A percentile compares a stretch with the other conserved stretches of the same genome.
These are phyloP conservation scores for Rhineura floridana DNA, from an alignment of 2,113 vertebrate species.

Conservation along the genomic window DNA sequence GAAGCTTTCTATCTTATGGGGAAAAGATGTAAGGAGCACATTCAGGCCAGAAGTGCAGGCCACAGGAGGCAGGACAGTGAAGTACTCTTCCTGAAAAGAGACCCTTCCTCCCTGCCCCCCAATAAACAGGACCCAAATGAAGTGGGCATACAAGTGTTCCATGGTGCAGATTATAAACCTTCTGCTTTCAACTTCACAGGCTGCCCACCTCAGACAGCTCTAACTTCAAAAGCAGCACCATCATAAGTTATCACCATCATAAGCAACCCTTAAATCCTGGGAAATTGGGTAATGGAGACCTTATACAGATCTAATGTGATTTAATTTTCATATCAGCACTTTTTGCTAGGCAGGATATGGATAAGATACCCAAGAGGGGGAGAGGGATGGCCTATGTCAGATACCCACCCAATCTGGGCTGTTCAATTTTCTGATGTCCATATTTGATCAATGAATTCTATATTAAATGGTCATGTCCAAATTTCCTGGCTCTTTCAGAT, in stretches of 20 bases:
- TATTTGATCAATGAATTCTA: neutral
- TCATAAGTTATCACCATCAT: neutral
- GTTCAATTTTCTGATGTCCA: neutral
- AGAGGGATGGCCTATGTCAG: neutral
- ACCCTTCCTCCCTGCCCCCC: neutral
- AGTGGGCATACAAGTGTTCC: conserved; percentile 28
- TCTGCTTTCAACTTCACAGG: too few relatives aligned
- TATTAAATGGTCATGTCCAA: neutral
- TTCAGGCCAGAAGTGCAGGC: accelerated
- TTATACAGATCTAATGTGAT: neutral
- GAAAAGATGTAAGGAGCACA: conserved; percentile 80
- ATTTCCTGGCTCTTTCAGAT: neutral
- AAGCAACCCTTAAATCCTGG: conserved; percentile 1
- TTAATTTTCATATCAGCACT: accelerated
- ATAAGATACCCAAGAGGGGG: neutral
- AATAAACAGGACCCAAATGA: accelerated
- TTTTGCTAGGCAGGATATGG: neutral
- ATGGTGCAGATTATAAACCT: conserved; percentile 40
- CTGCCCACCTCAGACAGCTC: too few relatives aligned
- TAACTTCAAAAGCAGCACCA: too few relatives aligned
- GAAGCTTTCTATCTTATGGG: conserved; percentile 88
- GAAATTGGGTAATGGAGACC: neutral
- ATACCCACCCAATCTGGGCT: neutral
- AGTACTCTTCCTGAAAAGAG: conserved; percentile 11
- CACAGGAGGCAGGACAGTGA: accelerated